Conservation (phyloP, 2,888 invertebrate species). For the Lingula anatina region DNA sequence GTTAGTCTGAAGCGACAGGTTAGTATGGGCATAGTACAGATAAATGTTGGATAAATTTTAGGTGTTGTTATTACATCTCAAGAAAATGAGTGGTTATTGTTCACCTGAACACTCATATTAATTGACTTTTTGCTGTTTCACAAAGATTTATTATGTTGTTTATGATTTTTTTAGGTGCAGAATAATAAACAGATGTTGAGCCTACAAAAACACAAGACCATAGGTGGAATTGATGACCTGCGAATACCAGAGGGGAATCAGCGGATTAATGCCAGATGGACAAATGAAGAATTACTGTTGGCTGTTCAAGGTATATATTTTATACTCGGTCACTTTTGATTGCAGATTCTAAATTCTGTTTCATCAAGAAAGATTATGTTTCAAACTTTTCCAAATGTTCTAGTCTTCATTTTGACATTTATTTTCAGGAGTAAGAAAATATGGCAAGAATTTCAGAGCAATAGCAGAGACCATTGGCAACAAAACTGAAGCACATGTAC, state of each 20-base stretch:
- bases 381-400: too few relatives aligned
- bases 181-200: constrained; percentile 89
- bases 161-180: constrained; percentile 67
- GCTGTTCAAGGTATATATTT: constrained; percentile 75
- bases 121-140: too few relatives aligned
- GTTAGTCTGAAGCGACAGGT: constrained; percentile 93
- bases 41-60: constrained; percentile 1
- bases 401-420: too few relatives aligned
- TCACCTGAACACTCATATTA: background rate
- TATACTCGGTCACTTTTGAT: background rate
- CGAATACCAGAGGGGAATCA: constrained; percentile 53
- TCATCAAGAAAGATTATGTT: too few relatives aligned
- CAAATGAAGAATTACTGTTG: constrained; percentile 82
- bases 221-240: constrained; percentile 62
- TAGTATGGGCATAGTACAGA: too few relatives aligned
- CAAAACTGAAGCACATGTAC: constrained; percentile 87
- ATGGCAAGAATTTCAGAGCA: constrained; percentile 79
- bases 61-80: constrained; percentile 1
- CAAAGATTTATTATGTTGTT: too few relatives aligned
- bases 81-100: background rate
- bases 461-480: constrained; percentile 93
- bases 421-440: constrained; percentile 59
- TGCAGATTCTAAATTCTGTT: background rate
- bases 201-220: constrained; percentile 74
- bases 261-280: constrained; percentile 62